A percentile compares a stretch with the other conserved stretches of the same genome.
These are phyloP conservation scores for Strix uralensis DNA, from an alignment of 2,113 vertebrate genomes.

Conservation along the genomic window DNA sequence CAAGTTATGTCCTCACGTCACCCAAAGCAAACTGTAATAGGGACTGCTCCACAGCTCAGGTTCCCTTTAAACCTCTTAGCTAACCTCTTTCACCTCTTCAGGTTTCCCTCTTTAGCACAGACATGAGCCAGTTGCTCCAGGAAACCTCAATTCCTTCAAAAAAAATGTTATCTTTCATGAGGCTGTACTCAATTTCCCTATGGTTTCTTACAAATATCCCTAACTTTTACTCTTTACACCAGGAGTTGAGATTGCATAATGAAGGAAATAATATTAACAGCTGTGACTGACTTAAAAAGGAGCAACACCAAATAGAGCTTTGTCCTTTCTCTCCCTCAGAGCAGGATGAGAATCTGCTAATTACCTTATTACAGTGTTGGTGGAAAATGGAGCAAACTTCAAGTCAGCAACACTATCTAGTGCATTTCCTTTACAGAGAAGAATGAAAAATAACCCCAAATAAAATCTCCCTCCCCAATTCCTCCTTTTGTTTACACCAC, in stretches of 20 bases:
- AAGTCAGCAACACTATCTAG: neutral
- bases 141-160: neutral
- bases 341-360: neutral
- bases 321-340: neutral
- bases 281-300: neutral
- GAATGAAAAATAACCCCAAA: neutral
- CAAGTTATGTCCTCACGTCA: neutral
- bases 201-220: neutral
- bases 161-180: neutral
- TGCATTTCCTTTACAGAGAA: neutral
- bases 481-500: neutral
- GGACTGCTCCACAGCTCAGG: neutral
- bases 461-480: neutral
- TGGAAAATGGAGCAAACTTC: slow-evolving; percentile 2
- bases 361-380: slow-evolving; percentile 1
- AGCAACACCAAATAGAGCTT: neutral
- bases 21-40: neutral
- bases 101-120: neutral
- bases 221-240: neutral
- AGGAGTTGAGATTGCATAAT: neutral
- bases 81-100: slow-evolving; percentile 2
- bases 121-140: neutral
- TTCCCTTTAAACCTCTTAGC: slow-evolving; percentile 23
- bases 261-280: neutral
- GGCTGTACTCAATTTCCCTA: neutral